Percentiles rank a stretch among this genome's conserved stretches.
Conservation (phyloP, 2,113 vertebrate species). For the Neofelis nebulosa region DNA sequence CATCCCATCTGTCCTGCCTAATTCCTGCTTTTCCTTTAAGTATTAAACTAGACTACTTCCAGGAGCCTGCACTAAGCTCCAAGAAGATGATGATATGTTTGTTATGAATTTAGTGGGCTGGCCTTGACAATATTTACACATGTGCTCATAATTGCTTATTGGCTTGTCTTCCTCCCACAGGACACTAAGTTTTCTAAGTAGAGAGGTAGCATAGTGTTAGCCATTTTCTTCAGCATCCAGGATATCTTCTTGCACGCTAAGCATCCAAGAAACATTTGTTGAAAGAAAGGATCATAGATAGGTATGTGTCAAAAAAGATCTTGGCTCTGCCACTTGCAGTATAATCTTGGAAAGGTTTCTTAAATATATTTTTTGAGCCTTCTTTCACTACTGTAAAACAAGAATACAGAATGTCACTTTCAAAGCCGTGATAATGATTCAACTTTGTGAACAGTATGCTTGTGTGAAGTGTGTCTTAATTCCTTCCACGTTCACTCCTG, state of each 20-base stretch:
- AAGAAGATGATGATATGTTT: neutral
- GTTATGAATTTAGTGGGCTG: neutral
- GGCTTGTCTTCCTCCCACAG: neutral
- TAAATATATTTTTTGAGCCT: neutral
- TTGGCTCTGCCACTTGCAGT: neutral
- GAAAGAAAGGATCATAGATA: neutral
- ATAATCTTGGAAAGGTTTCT: neutral
- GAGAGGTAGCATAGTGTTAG: accelerated
- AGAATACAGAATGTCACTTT: neutral
- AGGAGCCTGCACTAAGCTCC: neutral
- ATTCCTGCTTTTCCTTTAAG: neutral
- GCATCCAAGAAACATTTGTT: neutral
- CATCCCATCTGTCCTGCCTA: neutral
- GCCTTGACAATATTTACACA: neutral
- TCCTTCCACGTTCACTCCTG: neutral
- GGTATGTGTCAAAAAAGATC: neutral
- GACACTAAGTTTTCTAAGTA: neutral
- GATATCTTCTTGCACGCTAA: neutral
- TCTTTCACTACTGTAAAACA: neutral
- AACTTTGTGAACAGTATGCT: neutral
- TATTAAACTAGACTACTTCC: neutral
- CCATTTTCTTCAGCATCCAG: neutral
- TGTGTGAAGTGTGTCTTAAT: neutral
- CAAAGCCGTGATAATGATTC: neutral
- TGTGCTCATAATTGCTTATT: neutral